Conservation (phyloP, 2,113 vertebrate species). For the Chlorocebus sabaeus region DNA sequence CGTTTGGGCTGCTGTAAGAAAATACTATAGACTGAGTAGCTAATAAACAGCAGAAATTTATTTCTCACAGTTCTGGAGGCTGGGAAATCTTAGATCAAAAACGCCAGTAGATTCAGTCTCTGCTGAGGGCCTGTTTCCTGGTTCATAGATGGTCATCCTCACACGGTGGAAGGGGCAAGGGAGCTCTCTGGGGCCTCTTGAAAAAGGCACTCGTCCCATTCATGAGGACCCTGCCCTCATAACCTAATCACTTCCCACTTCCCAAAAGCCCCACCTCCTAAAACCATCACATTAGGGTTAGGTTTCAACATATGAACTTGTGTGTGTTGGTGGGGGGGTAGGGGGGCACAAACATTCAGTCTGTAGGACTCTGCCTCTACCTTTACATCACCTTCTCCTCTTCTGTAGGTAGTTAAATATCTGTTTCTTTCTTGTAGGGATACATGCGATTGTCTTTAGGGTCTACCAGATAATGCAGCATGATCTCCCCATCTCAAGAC, state of each 20-base stretch:
- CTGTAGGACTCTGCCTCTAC: neutral
- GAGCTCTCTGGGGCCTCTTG: neutral
- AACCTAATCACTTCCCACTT: neutral
- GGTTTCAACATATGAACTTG: neutral
- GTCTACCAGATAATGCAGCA: neutral
- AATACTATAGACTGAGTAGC: too few species aligned
- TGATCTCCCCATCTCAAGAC: neutral
- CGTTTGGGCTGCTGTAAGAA: neutral
- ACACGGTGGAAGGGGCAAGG: neutral
- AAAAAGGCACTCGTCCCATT: neutral
- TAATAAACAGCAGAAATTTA: neutral
- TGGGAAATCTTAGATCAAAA: neutral
- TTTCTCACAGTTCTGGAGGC: neutral
- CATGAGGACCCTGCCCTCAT: neutral
- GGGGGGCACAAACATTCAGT: neutral
- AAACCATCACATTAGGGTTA: neutral
- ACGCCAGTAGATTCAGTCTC: neutral
- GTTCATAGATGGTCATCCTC: neutral
- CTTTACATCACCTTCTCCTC: too few species aligned
- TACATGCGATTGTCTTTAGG: neutral
- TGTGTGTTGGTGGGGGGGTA: fast-evolving
- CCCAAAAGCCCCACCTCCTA: neutral
- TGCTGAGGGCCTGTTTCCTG: neutral
- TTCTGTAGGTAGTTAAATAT: neutral
- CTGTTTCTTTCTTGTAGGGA: neutral